Conservation (phyloP, 1,140 invertebrate genomes). For the Leptinotarsa undecemlineata region DNA sequence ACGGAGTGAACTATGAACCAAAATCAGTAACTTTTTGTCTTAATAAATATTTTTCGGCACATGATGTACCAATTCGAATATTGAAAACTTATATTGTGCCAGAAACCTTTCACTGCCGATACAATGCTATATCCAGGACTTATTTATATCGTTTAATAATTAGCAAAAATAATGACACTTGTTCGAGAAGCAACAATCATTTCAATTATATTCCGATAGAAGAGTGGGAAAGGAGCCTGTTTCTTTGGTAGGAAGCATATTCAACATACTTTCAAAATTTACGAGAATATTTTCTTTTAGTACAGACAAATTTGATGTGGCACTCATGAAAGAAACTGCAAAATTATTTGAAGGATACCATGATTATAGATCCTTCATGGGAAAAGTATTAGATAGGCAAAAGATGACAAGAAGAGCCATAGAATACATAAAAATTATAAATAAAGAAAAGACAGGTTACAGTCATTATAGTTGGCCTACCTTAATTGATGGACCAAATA, state of each 20-base stretch:
- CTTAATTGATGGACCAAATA: constrained; percentile 32
- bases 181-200: neutral
- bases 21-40: constrained; percentile 55
- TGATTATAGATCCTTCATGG: constrained; percentile 72
- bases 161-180: constrained; percentile 46
- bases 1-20: constrained; percentile 58
- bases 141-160: constrained; percentile 69
- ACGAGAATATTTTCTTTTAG: constrained; percentile 52
- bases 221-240: constrained; percentile 59
- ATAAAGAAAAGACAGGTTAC: constrained; percentile 34
- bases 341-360: constrained; percentile 65
- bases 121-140: constrained; percentile 62
- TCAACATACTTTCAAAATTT: constrained; percentile 22
- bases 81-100: constrained; percentile 61
- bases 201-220: constrained; percentile 58
- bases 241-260: constrained; percentile 54
- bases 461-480: constrained; percentile 46
- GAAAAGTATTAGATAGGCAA: constrained; percentile 51
- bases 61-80: constrained; percentile 61
- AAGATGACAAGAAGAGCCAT: constrained; percentile 55
- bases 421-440: constrained; percentile 58
- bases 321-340: constrained; percentile 60
- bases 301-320: constrained; percentile 61
- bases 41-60: constrained; percentile 64
- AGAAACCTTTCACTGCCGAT: constrained; percentile 64